A percentile compares a stretch with the other conserved stretches of the same genome.
These are phyloP conservation scores for Sebastes iracundus DNA, from an alignment of 2,797 vertebrate genomes.

Conservation along the genomic window DNA sequence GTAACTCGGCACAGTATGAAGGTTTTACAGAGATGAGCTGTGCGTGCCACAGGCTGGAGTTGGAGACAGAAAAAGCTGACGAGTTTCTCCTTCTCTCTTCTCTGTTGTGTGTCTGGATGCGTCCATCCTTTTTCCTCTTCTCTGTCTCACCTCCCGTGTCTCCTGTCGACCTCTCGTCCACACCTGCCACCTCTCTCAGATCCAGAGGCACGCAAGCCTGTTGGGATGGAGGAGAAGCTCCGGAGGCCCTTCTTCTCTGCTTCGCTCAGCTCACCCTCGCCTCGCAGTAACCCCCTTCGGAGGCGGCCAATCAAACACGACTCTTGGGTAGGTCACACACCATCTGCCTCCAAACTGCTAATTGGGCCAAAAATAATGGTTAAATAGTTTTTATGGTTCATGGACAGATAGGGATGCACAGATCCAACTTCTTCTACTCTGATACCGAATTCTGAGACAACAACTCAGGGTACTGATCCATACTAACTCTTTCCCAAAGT, in stretches of 20 bases:
- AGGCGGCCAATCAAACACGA: conserved; percentile 83
- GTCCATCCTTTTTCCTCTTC: background rate
- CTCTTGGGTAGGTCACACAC: conserved; percentile 80
- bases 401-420: background rate
- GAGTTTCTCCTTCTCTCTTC: background rate
- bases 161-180: conserved; percentile 22
- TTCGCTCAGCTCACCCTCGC: conserved; percentile 78
- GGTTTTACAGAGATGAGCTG: conserved; percentile 10
- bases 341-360: background rate
- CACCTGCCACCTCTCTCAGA: conserved; percentile 51
- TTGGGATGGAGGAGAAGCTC: conserved; percentile 66
- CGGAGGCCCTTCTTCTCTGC: conserved; percentile 79
- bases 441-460: background rate
- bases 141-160: background rate
- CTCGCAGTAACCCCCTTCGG: conserved; percentile 75
- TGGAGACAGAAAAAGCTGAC: background rate
- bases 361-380: background rate
- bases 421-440: background rate
- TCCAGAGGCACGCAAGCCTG: conserved; percentile 62
- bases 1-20: background rate
- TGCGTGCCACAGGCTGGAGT: background rate
- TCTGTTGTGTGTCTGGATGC: background rate
- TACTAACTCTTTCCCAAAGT: background rate
- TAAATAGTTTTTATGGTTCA: background rate
- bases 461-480: background rate